phyloP scores from a whole-genome alignment of 2,888 invertebrate genomes.

The Drosophila infuscata region DNA sequence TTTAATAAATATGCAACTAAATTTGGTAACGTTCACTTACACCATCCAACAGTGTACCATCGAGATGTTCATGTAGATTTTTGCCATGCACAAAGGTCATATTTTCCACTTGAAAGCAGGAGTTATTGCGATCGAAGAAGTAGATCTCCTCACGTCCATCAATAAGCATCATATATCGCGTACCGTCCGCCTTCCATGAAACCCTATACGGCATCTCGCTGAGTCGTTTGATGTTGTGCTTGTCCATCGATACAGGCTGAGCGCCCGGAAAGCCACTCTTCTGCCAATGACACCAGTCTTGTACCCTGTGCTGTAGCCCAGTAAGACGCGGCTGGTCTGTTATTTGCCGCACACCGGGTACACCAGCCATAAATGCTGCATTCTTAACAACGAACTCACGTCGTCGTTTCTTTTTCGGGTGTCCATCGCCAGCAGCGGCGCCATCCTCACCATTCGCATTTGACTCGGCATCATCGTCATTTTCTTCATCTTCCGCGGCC shows the following conservation, averaged over 20 bases:
- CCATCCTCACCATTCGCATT: constrained; percentile 52
- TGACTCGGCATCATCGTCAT: constrained; percentile 48
- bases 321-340: constrained; percentile 87
- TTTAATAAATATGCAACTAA: neutral
- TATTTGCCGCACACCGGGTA: constrained; percentile 91
- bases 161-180: constrained; percentile 98
- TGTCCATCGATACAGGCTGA: constrained; percentile 99
- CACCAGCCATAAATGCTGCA: constrained; percentile 94
- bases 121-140: constrained; percentile 98
- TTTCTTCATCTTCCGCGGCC: constrained; percentile 40
- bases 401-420: constrained; percentile 85
- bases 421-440: constrained; percentile 34
- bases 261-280: constrained; percentile 95
- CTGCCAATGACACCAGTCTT: constrained; percentile 93
- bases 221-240: constrained; percentile 91
- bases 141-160: constrained; percentile 93
- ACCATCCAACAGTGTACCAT: constrained; percentile 95
- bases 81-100: constrained; percentile 92
- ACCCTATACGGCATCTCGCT: constrained; percentile 95
- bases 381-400: constrained; percentile 87
- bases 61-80: constrained; percentile 89
- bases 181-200: constrained; percentile 99
- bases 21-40: constrained; percentile 86
- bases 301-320: constrained; percentile 90
- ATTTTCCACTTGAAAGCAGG: constrained; percentile 93